These are phyloP conservation scores for Labeo rohita DNA, from an alignment of 2,113 vertebrate species.

Conservation along the genomic window DNA sequence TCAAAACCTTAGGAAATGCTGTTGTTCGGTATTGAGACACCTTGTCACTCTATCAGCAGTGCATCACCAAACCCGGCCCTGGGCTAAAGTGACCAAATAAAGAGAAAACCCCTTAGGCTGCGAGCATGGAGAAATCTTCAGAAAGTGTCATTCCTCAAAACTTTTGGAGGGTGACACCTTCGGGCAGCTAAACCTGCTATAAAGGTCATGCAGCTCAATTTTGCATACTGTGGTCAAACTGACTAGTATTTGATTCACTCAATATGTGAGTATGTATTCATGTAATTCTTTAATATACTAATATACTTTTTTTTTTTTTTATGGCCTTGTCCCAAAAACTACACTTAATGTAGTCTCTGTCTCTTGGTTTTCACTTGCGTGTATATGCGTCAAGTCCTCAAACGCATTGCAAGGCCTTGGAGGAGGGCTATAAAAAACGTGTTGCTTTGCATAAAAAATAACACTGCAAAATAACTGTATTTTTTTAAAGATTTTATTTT, in stretches of 20 bases:
- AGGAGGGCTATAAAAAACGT: too few relatives aligned
- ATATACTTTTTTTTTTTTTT: too few relatives aligned
- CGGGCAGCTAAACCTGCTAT: not conserved
- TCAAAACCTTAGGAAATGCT: not conserved
- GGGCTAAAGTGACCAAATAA: constrained; percentile 7
- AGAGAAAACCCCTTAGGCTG: not conserved
- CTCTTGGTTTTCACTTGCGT: too few relatives aligned
- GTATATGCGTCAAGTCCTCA: too few relatives aligned
- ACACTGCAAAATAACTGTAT: too few relatives aligned
- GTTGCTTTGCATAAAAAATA: too few relatives aligned
- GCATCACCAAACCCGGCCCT: constrained; percentile 8
- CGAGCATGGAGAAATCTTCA: constrained; percentile 3
- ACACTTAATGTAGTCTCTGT: not conserved
- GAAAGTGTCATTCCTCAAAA: not conserved
- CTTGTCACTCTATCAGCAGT: not conserved
- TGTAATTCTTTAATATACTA: not conserved
- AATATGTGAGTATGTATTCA: not conserved
- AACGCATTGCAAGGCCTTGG: too few relatives aligned
- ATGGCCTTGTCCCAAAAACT: not conserved
- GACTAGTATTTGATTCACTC: not conserved
- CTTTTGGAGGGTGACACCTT: not conserved
- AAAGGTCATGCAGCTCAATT: not conserved
- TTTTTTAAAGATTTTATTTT: too few relatives aligned
- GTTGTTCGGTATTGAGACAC: not conserved
- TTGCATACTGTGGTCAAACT: not conserved